phyloP scores from a whole-genome alignment of 2,888 invertebrate species.

The Nomada goodeniana region DNA sequence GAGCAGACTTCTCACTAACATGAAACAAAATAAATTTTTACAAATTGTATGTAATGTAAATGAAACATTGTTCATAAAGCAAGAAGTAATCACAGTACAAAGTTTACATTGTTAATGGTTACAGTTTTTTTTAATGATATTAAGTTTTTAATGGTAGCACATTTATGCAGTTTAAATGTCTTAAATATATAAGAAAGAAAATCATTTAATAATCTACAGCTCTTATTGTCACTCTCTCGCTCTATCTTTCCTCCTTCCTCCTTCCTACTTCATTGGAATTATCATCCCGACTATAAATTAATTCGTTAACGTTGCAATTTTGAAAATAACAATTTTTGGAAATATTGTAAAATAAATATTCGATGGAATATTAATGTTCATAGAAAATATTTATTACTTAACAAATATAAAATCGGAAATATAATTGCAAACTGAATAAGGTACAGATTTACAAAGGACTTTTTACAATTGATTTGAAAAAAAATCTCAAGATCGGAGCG shows the following conservation, averaged over 20 bases:
- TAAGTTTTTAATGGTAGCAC: constrained; percentile 29
- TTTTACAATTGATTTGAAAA: constrained; percentile 5
- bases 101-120: constrained; percentile 8
- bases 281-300: not conserved
- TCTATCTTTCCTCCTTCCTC: constrained; percentile 5
- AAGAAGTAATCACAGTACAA: constrained; percentile 56
- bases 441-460: constrained; percentile 19
- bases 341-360: constrained; percentile 56
- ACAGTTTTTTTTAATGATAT: constrained; percentile 9
- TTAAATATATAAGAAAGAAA: constrained; percentile 39
- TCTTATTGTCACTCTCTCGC: constrained; percentile 58
- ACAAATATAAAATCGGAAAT: constrained; percentile 56
- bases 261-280: not conserved
- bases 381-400: constrained; percentile 67
- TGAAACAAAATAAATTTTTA: constrained; percentile 45
- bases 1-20: constrained; percentile 27
- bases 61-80: constrained; percentile 29
- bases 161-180: constrained; percentile 23
- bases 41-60: constrained; percentile 45
- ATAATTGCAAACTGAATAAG: constrained; percentile 42
- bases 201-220: constrained; percentile 32
- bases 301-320: not conserved
- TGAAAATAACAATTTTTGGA: constrained; percentile 37
- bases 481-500: not conserved
- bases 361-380: constrained; percentile 46